Evolutionary conservation across 2,888 invertebrate genomes (phyloP), one percentile per base, ranked within the genome.

Genomic region (Hydrotaea cyrtoneurina): DNA sequence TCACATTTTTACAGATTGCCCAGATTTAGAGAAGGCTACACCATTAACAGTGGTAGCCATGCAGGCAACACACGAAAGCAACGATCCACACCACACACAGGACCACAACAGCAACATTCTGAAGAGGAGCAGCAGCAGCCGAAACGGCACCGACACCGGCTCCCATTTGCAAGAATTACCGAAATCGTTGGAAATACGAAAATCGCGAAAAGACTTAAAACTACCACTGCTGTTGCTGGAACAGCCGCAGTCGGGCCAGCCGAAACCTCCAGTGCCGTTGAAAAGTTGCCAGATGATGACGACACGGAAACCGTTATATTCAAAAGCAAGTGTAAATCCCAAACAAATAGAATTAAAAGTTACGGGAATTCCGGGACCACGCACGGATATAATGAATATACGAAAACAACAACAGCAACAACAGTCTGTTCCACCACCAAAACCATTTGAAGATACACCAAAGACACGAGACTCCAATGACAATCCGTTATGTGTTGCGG

Each of bases 1-100:
- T 83, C 76, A 66, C 83, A 88, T 88, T 90, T 91, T 92, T 92
- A 87, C 92, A 92, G 92, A 92, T 92, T 91, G 89, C 91, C 91
- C 89, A 92, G 91, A 87, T 90, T 89, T 91, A 91, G 90, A 88
- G 91, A 91, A 88, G 90, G 89, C 88, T 92, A 92, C 89, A 90
- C 90, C 88, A 87, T 92, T 90, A 88, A 82, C 71, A 59, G 57
- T 53, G 17, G 46, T n/a, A 23, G 13, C 46, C 64, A 72, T 72
- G 53, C 21, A 19, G 55, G 64, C 81, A 76, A 53, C 15, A 75
- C 73, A 71, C 39, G 53, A 59, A 15, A 23, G 13, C 78, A 50
- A 69, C 78, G 74, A 57, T 43, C 88, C 72, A 21, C 85, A 80
- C 21, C 78, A 81, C 53, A 55, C 36, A 46, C 78, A 72, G 64